Percentiles rank a stretch among this genome's conserved stretches.
Evolutionary conservation across 2,113 vertebrate species (phyloP).

Genomic region (Varanus salvator): DNA sequence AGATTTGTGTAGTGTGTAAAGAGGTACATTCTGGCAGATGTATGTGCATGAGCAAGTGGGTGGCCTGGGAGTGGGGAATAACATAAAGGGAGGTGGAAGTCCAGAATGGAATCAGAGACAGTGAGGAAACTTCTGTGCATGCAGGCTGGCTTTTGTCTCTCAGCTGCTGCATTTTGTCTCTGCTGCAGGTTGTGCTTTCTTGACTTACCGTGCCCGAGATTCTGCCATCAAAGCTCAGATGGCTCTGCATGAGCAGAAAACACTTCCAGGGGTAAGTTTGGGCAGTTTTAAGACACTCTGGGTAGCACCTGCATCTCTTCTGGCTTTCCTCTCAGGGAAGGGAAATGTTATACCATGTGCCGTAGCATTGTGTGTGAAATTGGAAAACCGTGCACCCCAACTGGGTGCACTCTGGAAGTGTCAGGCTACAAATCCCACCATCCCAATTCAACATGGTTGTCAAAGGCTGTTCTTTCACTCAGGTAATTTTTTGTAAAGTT

Average conservation of each 20-base stretch:
- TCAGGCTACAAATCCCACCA: no score
- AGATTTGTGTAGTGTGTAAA: no score
- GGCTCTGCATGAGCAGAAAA: conserved; percentile 97
- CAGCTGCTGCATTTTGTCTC: conserved; percentile 42
- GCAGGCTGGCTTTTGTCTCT: conserved; percentile 1
- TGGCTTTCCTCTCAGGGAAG: no score
- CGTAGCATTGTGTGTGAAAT: no score
- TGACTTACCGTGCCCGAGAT: conserved; percentile 97
- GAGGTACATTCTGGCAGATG: no score
- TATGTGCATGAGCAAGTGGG: no score
- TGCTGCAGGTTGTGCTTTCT: conserved; percentile 92
- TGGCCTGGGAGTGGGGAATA: not conserved
- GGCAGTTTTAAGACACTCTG: not conserved
- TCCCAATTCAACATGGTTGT: no score
- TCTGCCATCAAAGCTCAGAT: conserved; percentile 99
- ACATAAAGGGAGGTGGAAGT: not conserved
- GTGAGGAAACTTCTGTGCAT: not conserved
- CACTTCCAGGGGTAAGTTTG: conserved; percentile 94
- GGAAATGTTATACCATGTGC: no score
- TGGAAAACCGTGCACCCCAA: no score
- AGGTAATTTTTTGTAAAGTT: no score
- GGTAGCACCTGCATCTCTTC: not conserved
- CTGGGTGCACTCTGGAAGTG: no score
- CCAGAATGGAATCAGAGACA: not conserved
- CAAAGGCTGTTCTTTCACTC: no score